Conservation (phyloP, 2,888 invertebrate genomes). For the Griposia aprilina region DNA sequence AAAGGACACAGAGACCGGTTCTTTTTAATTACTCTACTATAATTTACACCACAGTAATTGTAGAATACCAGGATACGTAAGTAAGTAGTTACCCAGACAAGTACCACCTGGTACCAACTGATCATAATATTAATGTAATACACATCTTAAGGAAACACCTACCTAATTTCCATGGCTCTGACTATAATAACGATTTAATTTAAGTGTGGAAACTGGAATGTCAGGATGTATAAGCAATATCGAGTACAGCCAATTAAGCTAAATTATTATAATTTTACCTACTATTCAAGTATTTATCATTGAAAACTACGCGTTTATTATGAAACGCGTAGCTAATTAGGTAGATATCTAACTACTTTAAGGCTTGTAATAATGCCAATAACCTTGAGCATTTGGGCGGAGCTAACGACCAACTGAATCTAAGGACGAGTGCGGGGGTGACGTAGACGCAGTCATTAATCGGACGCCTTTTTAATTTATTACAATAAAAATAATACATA, state of each 20-base stretch:
- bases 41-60: neutral
- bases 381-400: too few species aligned
- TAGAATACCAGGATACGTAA: neutral
- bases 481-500: too few species aligned
- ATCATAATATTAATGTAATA: neutral
- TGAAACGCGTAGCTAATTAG: neutral
- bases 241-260: neutral
- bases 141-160: neutral
- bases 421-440: too few species aligned
- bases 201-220: neutral
- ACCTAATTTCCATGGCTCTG: neutral
- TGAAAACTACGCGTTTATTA: neutral
- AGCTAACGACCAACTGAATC: too few species aligned
- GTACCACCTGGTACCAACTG: neutral
- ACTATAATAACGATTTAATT: neutral
- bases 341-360: neutral
- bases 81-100: neutral
- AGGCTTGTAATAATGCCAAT: too few species aligned
- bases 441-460: too few species aligned
- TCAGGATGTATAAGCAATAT: slow-evolving; percentile 2
- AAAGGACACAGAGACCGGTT: neutral
- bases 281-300: neutral
- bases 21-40: neutral
- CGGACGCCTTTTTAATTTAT: too few species aligned
- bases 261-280: neutral